These are phyloP conservation scores for Chloebia gouldiae DNA, from an alignment of 2,113 vertebrate species.

Conservation along the genomic window DNA sequence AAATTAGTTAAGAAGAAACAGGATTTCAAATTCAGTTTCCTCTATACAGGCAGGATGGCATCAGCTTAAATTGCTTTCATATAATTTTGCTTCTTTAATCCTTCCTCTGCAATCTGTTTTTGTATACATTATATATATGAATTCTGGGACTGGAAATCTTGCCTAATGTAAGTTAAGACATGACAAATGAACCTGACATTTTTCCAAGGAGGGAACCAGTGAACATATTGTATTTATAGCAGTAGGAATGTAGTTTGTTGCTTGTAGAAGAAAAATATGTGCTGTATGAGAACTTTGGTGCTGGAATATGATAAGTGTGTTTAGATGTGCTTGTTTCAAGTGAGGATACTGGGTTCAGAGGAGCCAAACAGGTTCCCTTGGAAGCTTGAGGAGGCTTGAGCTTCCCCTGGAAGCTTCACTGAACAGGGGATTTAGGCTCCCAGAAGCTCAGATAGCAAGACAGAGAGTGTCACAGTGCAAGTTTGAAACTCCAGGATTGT, in stretches of 20 bases:
- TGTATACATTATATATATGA: conserved; percentile 26
- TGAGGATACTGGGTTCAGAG: neutral
- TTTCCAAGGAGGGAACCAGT: conserved; percentile 47
- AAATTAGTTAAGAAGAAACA: conserved; percentile 53
- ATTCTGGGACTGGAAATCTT: conserved; percentile 53
- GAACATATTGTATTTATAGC: conserved; percentile 64
- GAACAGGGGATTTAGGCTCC: neutral
- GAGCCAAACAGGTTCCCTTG: neutral
- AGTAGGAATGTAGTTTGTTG: conserved; percentile 37
- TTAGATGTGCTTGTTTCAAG: neutral
- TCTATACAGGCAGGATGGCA: neutral
- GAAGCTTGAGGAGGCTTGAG: neutral
- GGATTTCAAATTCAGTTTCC: conserved; percentile 49
- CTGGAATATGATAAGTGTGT: neutral
- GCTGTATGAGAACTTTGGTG: neutral
- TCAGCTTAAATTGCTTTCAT: conserved; percentile 19
- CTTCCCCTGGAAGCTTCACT: neutral
- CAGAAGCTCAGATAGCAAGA: neutral
- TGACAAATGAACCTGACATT: conserved; percentile 67
- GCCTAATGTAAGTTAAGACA: conserved; percentile 60
- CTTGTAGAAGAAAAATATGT: conserved; percentile 19
- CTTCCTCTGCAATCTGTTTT: conserved; percentile 56
- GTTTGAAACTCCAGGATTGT: neutral
- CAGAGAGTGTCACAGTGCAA: neutral
- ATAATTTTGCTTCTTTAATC: conserved; percentile 53